Conservation (phyloP, 2,888 invertebrate species). For the Notodonta ziczac region DNA sequence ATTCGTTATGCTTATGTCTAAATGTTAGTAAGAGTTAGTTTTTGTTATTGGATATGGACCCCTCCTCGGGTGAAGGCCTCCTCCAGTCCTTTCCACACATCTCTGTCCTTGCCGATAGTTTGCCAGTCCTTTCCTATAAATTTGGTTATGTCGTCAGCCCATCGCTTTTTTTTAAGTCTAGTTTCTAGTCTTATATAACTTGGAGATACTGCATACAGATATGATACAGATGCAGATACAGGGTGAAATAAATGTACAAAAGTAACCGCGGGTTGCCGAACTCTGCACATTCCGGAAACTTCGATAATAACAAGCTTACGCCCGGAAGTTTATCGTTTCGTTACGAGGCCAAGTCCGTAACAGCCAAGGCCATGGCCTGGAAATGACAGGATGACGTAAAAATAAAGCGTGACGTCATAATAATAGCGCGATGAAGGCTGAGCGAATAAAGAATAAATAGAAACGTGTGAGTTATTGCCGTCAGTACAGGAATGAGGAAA, state of each 20-base stretch:
- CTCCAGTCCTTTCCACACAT: too few relatives aligned
- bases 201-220: background rate
- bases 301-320: slow-evolving; percentile 34
- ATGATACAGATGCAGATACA: too few relatives aligned
- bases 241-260: background rate
- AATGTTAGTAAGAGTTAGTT: too few relatives aligned
- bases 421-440: background rate
- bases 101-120: too few relatives aligned
- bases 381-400: background rate
- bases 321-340: slow-evolving; percentile 40
- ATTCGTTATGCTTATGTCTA: too few relatives aligned
- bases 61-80: too few relatives aligned
- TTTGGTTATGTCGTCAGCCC: too few relatives aligned
- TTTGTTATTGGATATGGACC: too few relatives aligned
- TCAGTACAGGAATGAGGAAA: background rate
- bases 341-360: slow-evolving; percentile 26
- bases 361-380: slow-evolving; percentile 2
- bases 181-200: too few relatives aligned
- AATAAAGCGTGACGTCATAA: background rate
- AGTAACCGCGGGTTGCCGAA: background rate
- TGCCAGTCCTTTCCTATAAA: too few relatives aligned
- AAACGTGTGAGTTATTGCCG: background rate
- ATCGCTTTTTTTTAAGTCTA: too few relatives aligned
- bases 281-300: slow-evolving; percentile 16
- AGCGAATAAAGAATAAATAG: background rate